These are phyloP conservation scores for Flexamia atlantica DNA, from an alignment of 2,888 invertebrate species.

Conservation along the genomic window DNA sequence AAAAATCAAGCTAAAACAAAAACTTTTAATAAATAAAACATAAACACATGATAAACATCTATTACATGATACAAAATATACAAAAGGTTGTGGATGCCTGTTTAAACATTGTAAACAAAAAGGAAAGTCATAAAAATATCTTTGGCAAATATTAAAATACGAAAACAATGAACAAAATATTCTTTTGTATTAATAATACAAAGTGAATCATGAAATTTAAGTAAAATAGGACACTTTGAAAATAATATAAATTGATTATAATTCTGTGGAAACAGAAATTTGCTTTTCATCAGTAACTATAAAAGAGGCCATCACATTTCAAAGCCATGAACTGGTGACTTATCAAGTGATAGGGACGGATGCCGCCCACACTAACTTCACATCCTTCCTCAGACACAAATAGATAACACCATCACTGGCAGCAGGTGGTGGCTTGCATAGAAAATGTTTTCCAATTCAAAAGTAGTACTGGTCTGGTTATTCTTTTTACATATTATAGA, in stretches of 20 bases:
- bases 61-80: background rate
- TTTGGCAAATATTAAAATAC: conserved; percentile 4
- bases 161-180: too few relatives aligned
- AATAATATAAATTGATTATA: too few relatives aligned
- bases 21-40: conserved; percentile 25
- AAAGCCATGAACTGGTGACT: background rate
- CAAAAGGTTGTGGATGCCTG: background rate
- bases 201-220: too few relatives aligned
- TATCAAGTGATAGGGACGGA: background rate
- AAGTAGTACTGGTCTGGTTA: too few relatives aligned
- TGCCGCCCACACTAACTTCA: background rate
- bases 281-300: background rate
- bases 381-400: conserved; percentile 4
- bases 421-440: background rate
- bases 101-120: background rate
- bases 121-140: background rate
- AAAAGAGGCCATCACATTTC: conserved; percentile 1
- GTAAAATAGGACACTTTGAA: too few relatives aligned
- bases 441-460: too few relatives aligned
- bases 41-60: conserved; percentile 21
- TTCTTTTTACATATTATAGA: too few relatives aligned
- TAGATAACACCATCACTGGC: background rate
- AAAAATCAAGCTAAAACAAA: conserved; percentile 8
- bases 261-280: too few relatives aligned
- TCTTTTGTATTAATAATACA: too few relatives aligned